These are phyloP conservation scores for Mastomys natalensis DNA, from an alignment of 2,113 vertebrate species.

Conservation along the genomic window DNA sequence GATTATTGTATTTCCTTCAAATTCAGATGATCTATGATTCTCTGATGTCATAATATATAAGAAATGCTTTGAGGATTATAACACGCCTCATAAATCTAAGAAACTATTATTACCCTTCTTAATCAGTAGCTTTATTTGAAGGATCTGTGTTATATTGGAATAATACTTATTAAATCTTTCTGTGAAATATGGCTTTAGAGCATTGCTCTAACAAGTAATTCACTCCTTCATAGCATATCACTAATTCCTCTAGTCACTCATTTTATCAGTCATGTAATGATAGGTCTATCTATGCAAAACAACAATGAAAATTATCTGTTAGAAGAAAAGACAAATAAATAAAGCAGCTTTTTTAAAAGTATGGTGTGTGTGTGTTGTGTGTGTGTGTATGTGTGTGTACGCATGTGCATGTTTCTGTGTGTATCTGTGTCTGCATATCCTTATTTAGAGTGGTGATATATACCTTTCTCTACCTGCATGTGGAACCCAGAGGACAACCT, in stretches of 20 bases:
- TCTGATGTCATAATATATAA: slow-evolving; percentile 15
- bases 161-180: slow-evolving; percentile 43
- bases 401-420: background rate
- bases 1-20: background rate
- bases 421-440: background rate
- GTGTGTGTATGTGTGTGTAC: background rate
- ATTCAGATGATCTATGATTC: slow-evolving; percentile 45
- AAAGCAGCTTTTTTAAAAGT: background rate
- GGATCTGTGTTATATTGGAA: slow-evolving; percentile 1
- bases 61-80: slow-evolving; percentile 63
- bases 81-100: slow-evolving; percentile 63
- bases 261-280: slow-evolving; percentile 8
- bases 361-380: background rate
- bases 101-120: slow-evolving; percentile 46
- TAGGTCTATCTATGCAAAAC: background rate
- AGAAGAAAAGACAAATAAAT: background rate
- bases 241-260: slow-evolving; percentile 34
- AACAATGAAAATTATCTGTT: slow-evolving; percentile 6
- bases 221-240: background rate
- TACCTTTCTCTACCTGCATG: too few relatives aligned
- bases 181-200: slow-evolving; percentile 62
- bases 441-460: too few relatives aligned
- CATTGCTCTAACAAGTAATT: background rate
- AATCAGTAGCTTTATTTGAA: slow-evolving; percentile 60
- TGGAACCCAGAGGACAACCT: background rate